A percentile compares a stretch with the other conserved stretches of the same genome.
Conservation (phyloP, 2,113 vertebrate genomes). For the Bos indicus region DNA sequence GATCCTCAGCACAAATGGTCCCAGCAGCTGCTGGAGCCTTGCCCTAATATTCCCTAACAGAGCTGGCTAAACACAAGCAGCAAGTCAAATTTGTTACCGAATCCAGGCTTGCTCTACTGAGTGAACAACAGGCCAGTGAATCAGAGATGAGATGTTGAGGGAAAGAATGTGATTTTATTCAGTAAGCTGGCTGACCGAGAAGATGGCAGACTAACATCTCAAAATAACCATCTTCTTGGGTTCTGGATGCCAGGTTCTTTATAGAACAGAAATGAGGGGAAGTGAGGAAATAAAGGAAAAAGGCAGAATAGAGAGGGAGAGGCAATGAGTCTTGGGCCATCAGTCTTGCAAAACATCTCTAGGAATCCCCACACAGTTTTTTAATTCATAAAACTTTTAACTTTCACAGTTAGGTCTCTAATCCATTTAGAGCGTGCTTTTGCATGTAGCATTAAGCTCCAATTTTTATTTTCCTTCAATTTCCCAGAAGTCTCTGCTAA, state of each 20-base stretch:
- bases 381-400: background rate
- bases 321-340: background rate
- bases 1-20: background rate
- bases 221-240: background rate
- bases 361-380: background rate
- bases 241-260: background rate
- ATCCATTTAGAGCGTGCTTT: background rate
- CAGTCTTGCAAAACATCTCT: background rate
- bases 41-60: background rate
- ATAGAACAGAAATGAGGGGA: background rate
- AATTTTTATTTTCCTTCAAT: background rate
- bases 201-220: background rate
- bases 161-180: background rate
- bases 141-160: background rate
- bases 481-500: background rate
- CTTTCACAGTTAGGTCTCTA: background rate
- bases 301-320: background rate
- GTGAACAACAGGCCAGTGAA: background rate
- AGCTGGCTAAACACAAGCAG: background rate
- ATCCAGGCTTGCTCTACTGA: background rate
- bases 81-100: background rate
- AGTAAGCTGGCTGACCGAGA: background rate
- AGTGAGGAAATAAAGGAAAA: background rate
- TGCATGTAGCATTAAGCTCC: background rate
- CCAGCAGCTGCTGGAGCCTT: background rate